Evolutionary conservation across 2,797 vertebrate species (phyloP), one percentile per base, ranked within the genome.

Genomic region (Echiichthys vipera): DNA sequence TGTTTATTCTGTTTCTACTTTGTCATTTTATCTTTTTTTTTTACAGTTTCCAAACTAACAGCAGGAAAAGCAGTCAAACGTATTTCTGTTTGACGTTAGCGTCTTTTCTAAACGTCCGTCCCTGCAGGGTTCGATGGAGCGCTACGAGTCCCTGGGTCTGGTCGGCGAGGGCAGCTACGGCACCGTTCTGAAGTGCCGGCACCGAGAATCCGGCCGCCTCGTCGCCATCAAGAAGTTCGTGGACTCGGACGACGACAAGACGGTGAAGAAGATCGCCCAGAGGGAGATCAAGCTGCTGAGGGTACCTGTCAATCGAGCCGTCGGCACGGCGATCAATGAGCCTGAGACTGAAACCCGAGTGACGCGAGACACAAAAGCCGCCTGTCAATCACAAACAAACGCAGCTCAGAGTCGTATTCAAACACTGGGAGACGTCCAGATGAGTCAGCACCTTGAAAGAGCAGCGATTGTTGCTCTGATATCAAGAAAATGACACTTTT

Each of bases 191-290:
- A 96, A 96, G 63, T 97, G 96, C 66, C 92, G 95, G 0, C 95
- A 97, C 76, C 91, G 90, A 58, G 94, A 96, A 69, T 96, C 53
- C 12, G 95, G 96, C 9, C 94, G 91, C 53, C 92, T 96, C 17
- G 96, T 97, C 12, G 96, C 96, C 58, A 94, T 97, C 57, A 97
- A 97, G 93, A 97, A 96, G 83, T 97, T 97, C 64, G 53, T 95
- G 90, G 96, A 97, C 74, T 95, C 93, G 1, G 95, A 96, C 18
- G 94, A 96, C 11, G 95, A 97, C 61, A 92, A 93, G 84, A 88
- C 86, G 25, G 96, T 97, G 88, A 95, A 94, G 91, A 97, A 96
- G 84, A 96, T 97, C 34, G 96, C 95, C 2, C 88, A 92, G 85
- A 81, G 96, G 83, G 96, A 98, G 69, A 93, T 97, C 88, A 95